phyloP scores from a whole-genome alignment of 2,113 vertebrate genomes.

The Irena cyanogastra region DNA sequence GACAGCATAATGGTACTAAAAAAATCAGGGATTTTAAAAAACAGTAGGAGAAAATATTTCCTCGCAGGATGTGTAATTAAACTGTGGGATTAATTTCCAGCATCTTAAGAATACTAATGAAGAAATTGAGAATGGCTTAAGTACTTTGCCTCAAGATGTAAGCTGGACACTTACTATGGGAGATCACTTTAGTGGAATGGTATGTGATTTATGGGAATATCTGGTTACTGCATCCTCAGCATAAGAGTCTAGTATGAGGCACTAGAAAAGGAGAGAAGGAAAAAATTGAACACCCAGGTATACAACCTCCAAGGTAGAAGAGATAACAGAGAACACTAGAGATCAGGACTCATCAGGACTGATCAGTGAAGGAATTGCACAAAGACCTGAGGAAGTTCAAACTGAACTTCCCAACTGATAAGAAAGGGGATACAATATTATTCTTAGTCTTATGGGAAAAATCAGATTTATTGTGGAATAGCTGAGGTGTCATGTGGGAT shows the following conservation, averaged over 20 bases:
- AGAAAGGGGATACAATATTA: not conserved
- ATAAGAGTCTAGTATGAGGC: not conserved
- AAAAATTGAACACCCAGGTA: not conserved
- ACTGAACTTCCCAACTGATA: not conserved
- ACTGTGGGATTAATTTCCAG: not conserved
- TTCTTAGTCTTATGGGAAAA: not conserved
- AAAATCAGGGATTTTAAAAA: not conserved
- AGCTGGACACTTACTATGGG: not conserved
- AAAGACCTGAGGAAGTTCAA: not conserved
- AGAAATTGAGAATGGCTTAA: not conserved
- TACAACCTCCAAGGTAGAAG: not conserved
- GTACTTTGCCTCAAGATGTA: not conserved
- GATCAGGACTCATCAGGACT: not conserved
- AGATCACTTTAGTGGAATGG: not conserved
- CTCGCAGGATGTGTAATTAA: not conserved
- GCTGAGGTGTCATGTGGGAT: not conserved
- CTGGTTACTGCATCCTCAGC: not conserved
- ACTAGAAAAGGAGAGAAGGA: not conserved
- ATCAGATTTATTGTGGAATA: not conserved
- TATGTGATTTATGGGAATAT: not conserved
- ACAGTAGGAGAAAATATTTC: not conserved
- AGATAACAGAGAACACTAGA: not conserved
- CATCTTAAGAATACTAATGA: not conserved
- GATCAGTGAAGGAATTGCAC: not conserved
- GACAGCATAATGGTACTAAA: not conserved